Conservation (phyloP, 2,797 vertebrate genomes). For the Pantherophis vulpinus region DNA sequence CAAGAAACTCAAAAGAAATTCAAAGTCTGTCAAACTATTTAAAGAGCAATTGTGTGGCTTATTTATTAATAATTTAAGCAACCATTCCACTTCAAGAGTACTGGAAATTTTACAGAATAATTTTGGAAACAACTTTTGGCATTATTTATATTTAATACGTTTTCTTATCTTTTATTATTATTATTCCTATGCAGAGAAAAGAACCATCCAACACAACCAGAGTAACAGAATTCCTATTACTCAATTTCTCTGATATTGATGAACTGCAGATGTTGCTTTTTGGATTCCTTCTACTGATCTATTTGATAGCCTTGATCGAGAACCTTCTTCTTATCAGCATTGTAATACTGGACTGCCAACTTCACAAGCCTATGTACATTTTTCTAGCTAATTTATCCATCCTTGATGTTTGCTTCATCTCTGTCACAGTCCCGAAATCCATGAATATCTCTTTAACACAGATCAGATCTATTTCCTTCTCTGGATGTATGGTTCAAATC, state of each 20-base stretch:
- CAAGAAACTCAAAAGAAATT: neutral
- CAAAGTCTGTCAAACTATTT: neutral
- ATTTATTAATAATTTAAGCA: neutral
- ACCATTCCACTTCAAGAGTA: neutral
- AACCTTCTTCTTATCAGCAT: constrained; percentile 32
- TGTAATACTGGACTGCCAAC: constrained; percentile 29
- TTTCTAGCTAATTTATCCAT: constrained; percentile 56
- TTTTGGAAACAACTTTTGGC: neutral
- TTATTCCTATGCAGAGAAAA: neutral
- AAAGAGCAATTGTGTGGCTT: neutral
- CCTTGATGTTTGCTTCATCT: constrained; percentile 54
- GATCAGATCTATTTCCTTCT: constrained; percentile 32
- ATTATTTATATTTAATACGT: no score
- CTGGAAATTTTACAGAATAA: neutral
- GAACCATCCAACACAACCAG: neutral
- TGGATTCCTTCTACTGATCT: neutral
- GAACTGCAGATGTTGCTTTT: neutral
- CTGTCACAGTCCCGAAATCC: constrained; percentile 47
- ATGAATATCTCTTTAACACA: constrained; percentile 33
- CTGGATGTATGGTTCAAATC: constrained; percentile 49
- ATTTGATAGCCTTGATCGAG: neutral
- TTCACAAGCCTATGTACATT: constrained; percentile 56
- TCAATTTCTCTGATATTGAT: neutral
- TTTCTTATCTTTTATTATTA: neutral
- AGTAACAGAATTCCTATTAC: neutral